These are phyloP conservation scores for Gephyroberyx darwinii DNA, from an alignment of 2,797 vertebrate genomes.

Conservation along the genomic window DNA sequence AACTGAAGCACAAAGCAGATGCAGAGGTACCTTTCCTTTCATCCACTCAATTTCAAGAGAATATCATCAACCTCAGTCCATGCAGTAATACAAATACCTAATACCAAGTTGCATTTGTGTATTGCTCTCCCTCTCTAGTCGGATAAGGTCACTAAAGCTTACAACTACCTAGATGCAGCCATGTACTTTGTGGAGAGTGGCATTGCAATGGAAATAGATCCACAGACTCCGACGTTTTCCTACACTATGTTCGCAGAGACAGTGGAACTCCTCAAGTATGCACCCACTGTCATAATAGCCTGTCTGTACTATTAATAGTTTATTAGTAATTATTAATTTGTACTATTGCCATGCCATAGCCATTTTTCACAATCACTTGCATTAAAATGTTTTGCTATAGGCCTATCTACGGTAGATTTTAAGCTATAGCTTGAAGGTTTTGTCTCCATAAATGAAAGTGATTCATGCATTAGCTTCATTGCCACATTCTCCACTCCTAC, in stretches of 20 bases:
- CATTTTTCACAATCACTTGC: too few species aligned
- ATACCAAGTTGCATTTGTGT: neutral
- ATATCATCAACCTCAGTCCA: neutral
- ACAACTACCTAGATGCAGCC: slow-evolving; percentile 91
- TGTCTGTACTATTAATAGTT: neutral
- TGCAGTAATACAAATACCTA: too few species aligned
- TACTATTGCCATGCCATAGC: neutral
- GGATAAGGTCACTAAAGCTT: slow-evolving; percentile 88
- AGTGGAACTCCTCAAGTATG: slow-evolving; percentile 91
- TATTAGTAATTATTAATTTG: neutral
- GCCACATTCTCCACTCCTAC: slow-evolving; percentile 14
- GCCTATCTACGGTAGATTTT: too few species aligned
- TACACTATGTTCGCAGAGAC: slow-evolving; percentile 91
- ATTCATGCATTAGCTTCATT: slow-evolving; percentile 13
- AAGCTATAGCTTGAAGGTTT: neutral
- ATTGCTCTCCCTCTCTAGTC: slow-evolving; percentile 70
- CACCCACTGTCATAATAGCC: neutral
- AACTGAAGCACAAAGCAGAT: slow-evolving; percentile 94
- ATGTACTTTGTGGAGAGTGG: slow-evolving; percentile 92
- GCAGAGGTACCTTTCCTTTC: slow-evolving; percentile 81
- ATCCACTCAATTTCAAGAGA: neutral
- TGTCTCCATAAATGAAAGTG: neutral
- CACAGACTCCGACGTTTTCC: slow-evolving; percentile 85
- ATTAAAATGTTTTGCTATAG: neutral
- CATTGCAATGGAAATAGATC: slow-evolving; percentile 88